A percentile compares a stretch with the other conserved stretches of the same genome.
These are phyloP conservation scores for Limnephilus rhombicus DNA, from an alignment of 2,888 invertebrate genomes.

Conservation along the genomic window DNA sequence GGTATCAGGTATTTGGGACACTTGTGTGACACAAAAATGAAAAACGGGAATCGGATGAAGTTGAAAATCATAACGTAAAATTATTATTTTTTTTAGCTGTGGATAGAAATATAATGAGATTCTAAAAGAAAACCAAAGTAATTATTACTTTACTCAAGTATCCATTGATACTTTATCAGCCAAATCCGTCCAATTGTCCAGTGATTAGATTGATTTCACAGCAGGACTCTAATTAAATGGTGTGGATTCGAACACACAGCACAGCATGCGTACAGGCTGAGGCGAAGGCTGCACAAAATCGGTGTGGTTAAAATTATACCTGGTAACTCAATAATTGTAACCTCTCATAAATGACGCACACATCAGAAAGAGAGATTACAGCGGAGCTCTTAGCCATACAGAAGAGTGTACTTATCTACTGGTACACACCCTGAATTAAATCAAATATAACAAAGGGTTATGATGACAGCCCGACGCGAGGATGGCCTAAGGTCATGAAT, in stretches of 20 bases:
- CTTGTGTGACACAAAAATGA: neutral
- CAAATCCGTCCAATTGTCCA: neutral
- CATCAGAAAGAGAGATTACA: neutral
- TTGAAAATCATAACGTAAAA: too few relatives aligned
- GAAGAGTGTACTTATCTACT: neutral
- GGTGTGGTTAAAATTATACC: neutral
- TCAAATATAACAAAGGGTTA: neutral
- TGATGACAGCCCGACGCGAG: neutral
- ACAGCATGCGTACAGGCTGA: neutral
- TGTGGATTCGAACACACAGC: too few relatives aligned
- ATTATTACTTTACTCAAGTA: too few relatives aligned
- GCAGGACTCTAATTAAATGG: neutral
- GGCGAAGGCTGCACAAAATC: neutral
- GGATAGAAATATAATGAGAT: too few relatives aligned
- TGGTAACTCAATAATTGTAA: too few relatives aligned
- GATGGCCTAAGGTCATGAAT: neutral
- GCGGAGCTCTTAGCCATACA: neutral
- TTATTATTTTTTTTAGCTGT: too few relatives aligned
- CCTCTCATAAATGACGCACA: too few relatives aligned
- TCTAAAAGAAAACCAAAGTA: too few relatives aligned
- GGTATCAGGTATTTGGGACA: neutral
- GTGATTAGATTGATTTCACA: too few relatives aligned
- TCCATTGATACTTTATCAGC: too few relatives aligned
- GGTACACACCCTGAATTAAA: neutral
- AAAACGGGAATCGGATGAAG: too few relatives aligned